Percentiles rank a stretch among this genome's conserved stretches.
These are phyloP conservation scores for Jacana jacana DNA, from an alignment of 2,113 vertebrate species.

Conservation along the genomic window DNA sequence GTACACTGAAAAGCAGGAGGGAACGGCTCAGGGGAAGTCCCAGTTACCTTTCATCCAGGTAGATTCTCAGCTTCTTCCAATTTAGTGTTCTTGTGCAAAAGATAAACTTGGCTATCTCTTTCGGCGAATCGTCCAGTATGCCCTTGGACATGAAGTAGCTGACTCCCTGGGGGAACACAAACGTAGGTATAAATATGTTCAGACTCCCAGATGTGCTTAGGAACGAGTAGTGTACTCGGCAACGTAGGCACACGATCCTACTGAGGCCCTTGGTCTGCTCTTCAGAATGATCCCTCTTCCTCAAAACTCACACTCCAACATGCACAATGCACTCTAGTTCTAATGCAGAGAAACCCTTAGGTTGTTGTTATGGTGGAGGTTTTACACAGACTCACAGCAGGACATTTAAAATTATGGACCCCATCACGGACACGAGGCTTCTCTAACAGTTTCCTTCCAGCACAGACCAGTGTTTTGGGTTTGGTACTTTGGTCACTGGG, in stretches of 20 bases:
- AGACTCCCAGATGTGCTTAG: not conserved
- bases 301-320: conserved; percentile 59
- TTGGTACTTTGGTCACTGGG: not conserved
- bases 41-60: conserved; percentile 93
- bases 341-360: conserved; percentile 23
- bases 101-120: conserved; percentile 97
- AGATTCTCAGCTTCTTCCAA: conserved; percentile 98
- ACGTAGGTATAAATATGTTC: conserved; percentile 46
- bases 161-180: conserved; percentile 85
- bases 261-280: no score
- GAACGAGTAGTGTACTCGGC: conserved; percentile 11
- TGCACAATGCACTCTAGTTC: conserved; percentile 63
- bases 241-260: conserved; percentile 22
- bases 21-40: not conserved
- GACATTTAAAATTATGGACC: conserved; percentile 66
- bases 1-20: not conserved
- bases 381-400: conserved; percentile 60
- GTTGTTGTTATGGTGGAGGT: conserved; percentile 47
- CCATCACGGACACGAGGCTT: not conserved
- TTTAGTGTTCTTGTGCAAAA: conserved; percentile 97
- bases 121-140: conserved; percentile 91
- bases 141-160: conserved; percentile 96
- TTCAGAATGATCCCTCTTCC: conserved; percentile 29
- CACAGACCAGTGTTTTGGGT: not conserved
- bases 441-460: not conserved